Base-by-base conservation (phyloP, 2,797 vertebrate species). In the Lepus townsendii region DNA sequence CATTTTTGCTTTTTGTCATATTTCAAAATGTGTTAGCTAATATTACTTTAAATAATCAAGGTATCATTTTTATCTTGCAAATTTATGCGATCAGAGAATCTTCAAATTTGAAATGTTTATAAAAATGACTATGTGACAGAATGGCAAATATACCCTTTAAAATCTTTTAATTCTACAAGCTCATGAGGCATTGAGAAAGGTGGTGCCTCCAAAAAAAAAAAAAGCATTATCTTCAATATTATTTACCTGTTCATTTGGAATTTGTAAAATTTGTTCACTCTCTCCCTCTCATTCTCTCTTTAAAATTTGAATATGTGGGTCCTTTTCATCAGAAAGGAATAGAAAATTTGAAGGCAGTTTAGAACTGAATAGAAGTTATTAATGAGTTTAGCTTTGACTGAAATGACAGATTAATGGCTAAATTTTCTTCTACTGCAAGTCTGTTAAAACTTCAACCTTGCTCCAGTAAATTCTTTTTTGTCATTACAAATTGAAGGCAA, bases 1-100 rank as follows among this genome's bases (percentile, higher is more conserved):
- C 92, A 82, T 96, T 96, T 90, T 96, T 96, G 88, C 94, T 95
- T 97, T 96, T 97, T 97, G 96, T 97, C 97, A 97, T 83, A 97
- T 97, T 97, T 97, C 96, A 97, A 96, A 96, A 95, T 97, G 95
- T 97, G 96, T 97, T 97, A 97, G 92, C 93, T 94, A 89, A 94
- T 97, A 96, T 92, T 96, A 86, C 96, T 96, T 97, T 96, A 96
- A 97, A 95, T 97, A 96, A 97, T 96, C 95, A 97, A 92, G 96
- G 96, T 97, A 97, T 97, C 94, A 92, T 97, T 97, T 97, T 97
- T 97, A 96, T 96, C 97, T 97, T 97, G 96, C 96, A 97, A 97
- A 97, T 97, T 96, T 96, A 97, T 97, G 96, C 97, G 94, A 97
- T 94, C 86, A 91, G 84, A 97, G 96, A 97, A 93, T 95, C 95